Conservation (phyloP, 1,140 invertebrate species). For the Medauroidea extradentata region DNA sequence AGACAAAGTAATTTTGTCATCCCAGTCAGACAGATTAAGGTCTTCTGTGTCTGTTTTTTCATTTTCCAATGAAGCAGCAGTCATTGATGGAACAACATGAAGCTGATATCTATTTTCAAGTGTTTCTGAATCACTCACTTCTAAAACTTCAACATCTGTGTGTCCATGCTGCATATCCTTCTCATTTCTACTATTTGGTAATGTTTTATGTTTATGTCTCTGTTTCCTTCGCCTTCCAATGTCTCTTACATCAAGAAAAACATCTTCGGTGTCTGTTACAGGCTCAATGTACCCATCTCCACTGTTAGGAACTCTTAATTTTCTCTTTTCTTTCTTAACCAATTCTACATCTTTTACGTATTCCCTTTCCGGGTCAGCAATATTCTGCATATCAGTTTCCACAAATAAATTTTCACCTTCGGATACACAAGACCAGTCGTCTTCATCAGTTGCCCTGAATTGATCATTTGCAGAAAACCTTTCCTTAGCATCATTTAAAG, state of each 20-base stretch:
- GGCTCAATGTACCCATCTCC: constrained; percentile 25
- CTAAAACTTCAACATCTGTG: constrained; percentile 52
- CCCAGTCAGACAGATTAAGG: constrained; percentile 30
- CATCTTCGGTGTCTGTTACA: constrained; percentile 50
- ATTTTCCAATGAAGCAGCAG: background rate
- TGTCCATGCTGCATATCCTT: background rate
- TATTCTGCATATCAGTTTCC: constrained; percentile 36
- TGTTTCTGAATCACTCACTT: constrained; percentile 43
- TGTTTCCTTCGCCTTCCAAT: background rate
- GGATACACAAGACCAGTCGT: constrained; percentile 24
- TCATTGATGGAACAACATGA: background rate
- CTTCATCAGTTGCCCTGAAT: constrained; percentile 1
- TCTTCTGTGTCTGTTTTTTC: constrained; percentile 30
- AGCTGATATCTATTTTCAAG: background rate
- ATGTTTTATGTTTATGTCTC: background rate
- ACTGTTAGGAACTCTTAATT: background rate
- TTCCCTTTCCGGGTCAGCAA: constrained; percentile 31
- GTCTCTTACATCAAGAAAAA: constrained; percentile 34
- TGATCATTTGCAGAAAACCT: too few species aligned
- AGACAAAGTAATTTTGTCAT: constrained; percentile 23
- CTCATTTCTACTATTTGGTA: too few species aligned
- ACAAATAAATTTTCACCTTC: constrained; percentile 46
- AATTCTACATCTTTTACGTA: constrained; percentile 28
- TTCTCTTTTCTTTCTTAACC: constrained; percentile 19
- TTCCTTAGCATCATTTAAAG: too few species aligned